Percentiles rank a stretch among this genome's conserved stretches.
These are phyloP conservation scores for Ophion ventricosus DNA, from an alignment of 2,888 invertebrate species.

Conservation along the genomic window DNA sequence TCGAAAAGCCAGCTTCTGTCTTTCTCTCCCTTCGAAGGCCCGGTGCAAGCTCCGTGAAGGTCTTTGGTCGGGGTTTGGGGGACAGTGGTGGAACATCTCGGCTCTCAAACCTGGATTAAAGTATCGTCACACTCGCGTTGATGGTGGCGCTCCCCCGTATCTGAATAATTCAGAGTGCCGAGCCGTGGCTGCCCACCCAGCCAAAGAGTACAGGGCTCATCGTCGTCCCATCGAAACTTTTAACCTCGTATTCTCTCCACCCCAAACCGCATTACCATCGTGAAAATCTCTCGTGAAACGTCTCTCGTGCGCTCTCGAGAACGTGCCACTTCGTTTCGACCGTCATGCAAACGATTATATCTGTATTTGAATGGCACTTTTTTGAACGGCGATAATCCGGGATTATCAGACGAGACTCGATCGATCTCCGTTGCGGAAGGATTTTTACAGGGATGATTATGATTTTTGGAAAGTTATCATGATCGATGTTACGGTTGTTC, in stretches of 20 bases:
- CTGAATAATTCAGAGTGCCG: slow-evolving; percentile 81
- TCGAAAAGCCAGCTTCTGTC: slow-evolving; percentile 70
- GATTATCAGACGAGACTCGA: neutral
- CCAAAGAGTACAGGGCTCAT: slow-evolving; percentile 57
- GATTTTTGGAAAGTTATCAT: neutral
- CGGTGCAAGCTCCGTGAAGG: slow-evolving; percentile 41
- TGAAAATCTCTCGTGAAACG: slow-evolving; percentile 56
- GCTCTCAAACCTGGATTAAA: slow-evolving; percentile 77
- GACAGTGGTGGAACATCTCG: slow-evolving; percentile 32
- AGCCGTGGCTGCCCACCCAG: slow-evolving; percentile 43
- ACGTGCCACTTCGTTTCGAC: slow-evolving; percentile 5
- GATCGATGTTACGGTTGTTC: too few relatives aligned
- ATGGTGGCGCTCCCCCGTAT: slow-evolving; percentile 69
- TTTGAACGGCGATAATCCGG: neutral
- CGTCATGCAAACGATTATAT: neutral
- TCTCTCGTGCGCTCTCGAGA: neutral
- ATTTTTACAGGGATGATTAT: neutral
- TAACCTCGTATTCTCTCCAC: slow-evolving; percentile 57
- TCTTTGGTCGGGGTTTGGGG: slow-evolving; percentile 3
- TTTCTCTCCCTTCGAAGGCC: slow-evolving; percentile 67
- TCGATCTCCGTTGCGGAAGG: neutral
- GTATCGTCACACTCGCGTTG: slow-evolving; percentile 75
- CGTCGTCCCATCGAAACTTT: slow-evolving; percentile 75
- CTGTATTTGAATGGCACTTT: neutral
- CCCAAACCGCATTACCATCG: slow-evolving; percentile 61